These are phyloP conservation scores for Limnephilus lunatus DNA, from an alignment of 2,888 invertebrate genomes.

Conservation along the genomic window DNA sequence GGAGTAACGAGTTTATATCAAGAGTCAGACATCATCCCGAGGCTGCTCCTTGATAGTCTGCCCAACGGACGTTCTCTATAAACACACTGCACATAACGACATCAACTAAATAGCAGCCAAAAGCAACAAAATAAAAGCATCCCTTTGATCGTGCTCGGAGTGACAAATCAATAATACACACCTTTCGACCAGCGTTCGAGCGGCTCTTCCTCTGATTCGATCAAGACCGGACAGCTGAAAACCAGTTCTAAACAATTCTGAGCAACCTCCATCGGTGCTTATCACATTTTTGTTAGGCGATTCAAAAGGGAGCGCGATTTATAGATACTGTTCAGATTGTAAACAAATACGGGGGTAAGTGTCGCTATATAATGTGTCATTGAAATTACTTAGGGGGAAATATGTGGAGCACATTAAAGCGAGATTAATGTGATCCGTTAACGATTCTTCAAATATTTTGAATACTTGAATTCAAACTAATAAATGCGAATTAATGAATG, in stretches of 20 bases:
- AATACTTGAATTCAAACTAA: neutral
- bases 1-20: constrained; percentile 43
- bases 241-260: constrained; percentile 62
- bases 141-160: neutral
- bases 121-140: constrained; percentile 15
- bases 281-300: constrained; percentile 52
- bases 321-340: constrained; percentile 58
- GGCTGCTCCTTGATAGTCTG: constrained; percentile 40
- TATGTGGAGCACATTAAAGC: constrained; percentile 28
- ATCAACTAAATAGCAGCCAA: neutral
- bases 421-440: constrained; percentile 34
- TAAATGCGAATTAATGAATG: neutral
- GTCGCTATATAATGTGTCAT: constrained; percentile 43
- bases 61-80: constrained; percentile 9
- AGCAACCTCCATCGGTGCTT: constrained; percentile 55
- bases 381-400: constrained; percentile 34
- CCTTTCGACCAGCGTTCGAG: constrained; percentile 44
- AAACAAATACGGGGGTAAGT: constrained; percentile 56
- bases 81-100: neutral
- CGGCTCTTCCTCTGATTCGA: neutral
- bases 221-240: constrained; percentile 55
- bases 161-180: constrained; percentile 13
- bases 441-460: constrained; percentile 17
- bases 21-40: constrained; percentile 8
- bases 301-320: constrained; percentile 57